These are phyloP conservation scores for Stylophora pistillata DNA, from an alignment of 64 coral and sea anemone species.

Conservation along the genomic window DNA sequence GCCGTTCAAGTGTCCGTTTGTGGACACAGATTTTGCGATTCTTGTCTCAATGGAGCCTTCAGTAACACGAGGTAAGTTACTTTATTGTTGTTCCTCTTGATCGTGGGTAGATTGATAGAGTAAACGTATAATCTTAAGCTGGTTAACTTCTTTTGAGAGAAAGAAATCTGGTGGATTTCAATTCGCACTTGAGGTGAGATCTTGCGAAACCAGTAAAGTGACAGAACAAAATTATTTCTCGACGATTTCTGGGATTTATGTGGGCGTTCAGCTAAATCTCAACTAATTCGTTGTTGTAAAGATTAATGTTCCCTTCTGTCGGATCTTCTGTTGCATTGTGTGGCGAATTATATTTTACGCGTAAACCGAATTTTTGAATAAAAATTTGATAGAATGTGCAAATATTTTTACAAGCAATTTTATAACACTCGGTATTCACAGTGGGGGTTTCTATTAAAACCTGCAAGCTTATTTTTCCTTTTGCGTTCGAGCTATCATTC, in stretches of 20 bases:
- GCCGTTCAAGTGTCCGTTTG: conserved; percentile 91
- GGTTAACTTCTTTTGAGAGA: neutral
- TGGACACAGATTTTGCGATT: conserved; percentile 93
- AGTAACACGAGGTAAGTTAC: conserved; percentile 76
- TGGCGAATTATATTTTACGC: neutral
- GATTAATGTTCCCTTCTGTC: too few relatives aligned
- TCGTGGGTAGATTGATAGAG: conserved; percentile 2
- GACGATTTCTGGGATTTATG: neutral
- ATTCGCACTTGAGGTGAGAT: neutral
- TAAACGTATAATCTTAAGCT: neutral
- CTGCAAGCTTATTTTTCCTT: neutral
- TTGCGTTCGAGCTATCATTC: neutral
- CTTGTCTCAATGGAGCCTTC: conserved; percentile 84
- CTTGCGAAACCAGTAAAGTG: neutral
- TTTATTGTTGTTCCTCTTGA: conserved; percentile 39
- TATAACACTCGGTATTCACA: neutral
- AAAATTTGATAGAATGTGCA: conserved; percentile 54
- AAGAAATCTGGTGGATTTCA: neutral
- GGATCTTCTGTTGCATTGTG: neutral
- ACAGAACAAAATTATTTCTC: neutral
- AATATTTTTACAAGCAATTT: conserved; percentile 57
- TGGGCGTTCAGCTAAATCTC: neutral
- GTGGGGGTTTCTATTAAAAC: conserved; percentile 3
- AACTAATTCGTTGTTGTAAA: neutral
- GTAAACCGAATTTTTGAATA: neutral